Conservation (phyloP, 2,888 invertebrate genomes). For the Platerodrilus igneus region DNA sequence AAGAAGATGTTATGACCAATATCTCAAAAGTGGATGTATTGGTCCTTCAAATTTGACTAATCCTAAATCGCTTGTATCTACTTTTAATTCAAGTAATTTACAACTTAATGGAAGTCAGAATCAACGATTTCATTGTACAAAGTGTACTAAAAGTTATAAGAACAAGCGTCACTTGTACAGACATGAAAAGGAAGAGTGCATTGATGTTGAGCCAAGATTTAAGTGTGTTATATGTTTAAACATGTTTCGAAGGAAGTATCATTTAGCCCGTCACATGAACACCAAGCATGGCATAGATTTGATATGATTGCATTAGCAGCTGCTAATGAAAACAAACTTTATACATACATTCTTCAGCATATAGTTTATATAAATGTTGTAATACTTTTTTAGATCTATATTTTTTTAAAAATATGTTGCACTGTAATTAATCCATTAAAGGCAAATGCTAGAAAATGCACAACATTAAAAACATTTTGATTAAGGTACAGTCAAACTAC, state of each 20-base stretch:
- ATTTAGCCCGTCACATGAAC: constrained; percentile 49
- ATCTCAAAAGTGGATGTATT: neutral
- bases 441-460: too few species aligned
- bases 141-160: constrained; percentile 57
- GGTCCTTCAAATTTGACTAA: neutral
- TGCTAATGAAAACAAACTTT: too few species aligned
- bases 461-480: too few species aligned
- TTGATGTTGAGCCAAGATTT: constrained; percentile 51
- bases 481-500: too few species aligned
- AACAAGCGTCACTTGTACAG: constrained; percentile 56
- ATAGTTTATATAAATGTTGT: too few species aligned
- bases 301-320: too few species aligned
- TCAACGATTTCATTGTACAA: constrained; percentile 52
- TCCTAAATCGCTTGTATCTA: neutral
- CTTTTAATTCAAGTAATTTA: neutral
- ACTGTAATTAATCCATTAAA: too few species aligned
- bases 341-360: too few species aligned
- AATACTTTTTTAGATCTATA: too few species aligned
- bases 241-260: constrained; percentile 52
- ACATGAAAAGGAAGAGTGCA: constrained; percentile 48
- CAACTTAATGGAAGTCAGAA: too few species aligned
- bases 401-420: too few species aligned
- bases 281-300: constrained; percentile 42
- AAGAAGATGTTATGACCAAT: constrained; percentile 12
- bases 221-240: constrained; percentile 50